These are phyloP conservation scores for Gallinago nigripennis DNA, from an alignment of 2,797 vertebrate species.

Conservation along the genomic window DNA sequence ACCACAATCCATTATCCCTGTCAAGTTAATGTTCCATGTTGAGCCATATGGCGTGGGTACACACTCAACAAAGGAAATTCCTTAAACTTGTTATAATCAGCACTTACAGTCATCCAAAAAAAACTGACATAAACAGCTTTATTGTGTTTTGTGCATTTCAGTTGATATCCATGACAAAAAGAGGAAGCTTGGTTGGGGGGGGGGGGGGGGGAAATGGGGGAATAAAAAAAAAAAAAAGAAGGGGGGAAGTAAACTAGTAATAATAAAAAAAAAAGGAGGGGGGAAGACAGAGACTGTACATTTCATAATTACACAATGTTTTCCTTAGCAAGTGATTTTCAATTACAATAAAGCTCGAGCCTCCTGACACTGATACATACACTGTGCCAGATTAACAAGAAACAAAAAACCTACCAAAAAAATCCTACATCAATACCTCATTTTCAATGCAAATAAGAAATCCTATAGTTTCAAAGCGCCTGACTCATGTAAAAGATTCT, in stretches of 20 bases:
- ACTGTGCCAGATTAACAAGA: conserved; percentile 13
- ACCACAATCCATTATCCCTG: conserved; percentile 88
- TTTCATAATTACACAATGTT: conserved; percentile 74
- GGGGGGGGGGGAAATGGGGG: too few relatives aligned
- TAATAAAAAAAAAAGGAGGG: conserved; percentile 26
- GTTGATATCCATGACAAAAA: conserved; percentile 85
- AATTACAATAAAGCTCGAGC: conserved; percentile 71
- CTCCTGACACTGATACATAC: conserved; percentile 56
- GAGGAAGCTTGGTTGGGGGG: conserved; percentile 66
- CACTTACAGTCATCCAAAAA: conserved; percentile 85
- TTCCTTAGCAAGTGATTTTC: conserved; percentile 75
- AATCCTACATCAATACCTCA: background rate
- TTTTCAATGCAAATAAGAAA: conserved; percentile 39
- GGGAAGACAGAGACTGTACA: conserved; percentile 29
- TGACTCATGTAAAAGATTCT: conserved; percentile 30
- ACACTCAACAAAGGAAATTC: conserved; percentile 87
- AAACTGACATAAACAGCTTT: conserved; percentile 86
- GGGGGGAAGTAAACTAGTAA: conserved; percentile 37
- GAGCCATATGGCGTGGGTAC: conserved; percentile 87
- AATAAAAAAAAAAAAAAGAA: background rate
- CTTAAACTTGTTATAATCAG: conserved; percentile 88
- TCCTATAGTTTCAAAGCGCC: conserved; percentile 28
- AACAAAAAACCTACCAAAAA: background rate
- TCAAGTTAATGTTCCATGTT: conserved; percentile 90
- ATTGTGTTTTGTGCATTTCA: conserved; percentile 86